Percentiles rank a stretch among this genome's conserved stretches.
These are phyloP conservation scores for Amyelois transitella DNA, from an alignment of 1,140 invertebrate genomes.

Conservation along the genomic window DNA sequence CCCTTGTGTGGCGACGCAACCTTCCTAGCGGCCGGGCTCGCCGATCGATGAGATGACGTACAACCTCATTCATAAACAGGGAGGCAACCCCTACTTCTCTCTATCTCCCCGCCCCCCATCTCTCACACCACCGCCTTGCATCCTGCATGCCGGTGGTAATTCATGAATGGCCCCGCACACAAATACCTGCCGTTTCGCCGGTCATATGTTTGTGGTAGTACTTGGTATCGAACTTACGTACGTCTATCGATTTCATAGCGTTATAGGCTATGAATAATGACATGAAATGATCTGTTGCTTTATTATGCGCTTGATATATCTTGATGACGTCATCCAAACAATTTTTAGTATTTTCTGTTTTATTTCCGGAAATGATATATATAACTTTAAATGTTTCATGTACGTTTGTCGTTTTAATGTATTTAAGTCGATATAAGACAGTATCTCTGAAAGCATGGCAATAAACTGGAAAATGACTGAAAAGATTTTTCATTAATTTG, in stretches of 20 bases:
- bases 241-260: constrained; percentile 7
- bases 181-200: constrained; percentile 1
- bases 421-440: too few species aligned
- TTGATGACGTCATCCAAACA: neutral
- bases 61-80: constrained; percentile 66
- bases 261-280: constrained; percentile 7
- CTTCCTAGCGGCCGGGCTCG: constrained; percentile 3
- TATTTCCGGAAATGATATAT: neutral
- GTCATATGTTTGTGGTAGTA: neutral
- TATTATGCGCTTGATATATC: neutral
- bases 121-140: constrained; percentile 23
- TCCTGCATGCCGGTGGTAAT: constrained; percentile 36
- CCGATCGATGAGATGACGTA: constrained; percentile 67
- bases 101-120: constrained; percentile 6
- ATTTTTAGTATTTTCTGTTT: neutral
- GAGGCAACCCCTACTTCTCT: constrained; percentile 21
- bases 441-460: too few species aligned
- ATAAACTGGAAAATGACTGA: too few species aligned
- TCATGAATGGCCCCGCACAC: constrained; percentile 62
- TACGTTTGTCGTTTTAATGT: too few species aligned
- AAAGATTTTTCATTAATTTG: too few species aligned
- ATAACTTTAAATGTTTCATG: too few species aligned
- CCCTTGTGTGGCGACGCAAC: constrained; percentile 50
- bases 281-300: neutral
- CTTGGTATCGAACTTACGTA: neutral